These are phyloP conservation scores for Dasypolia templi DNA, from an alignment of 2,888 invertebrate genomes.

Conservation along the genomic window DNA sequence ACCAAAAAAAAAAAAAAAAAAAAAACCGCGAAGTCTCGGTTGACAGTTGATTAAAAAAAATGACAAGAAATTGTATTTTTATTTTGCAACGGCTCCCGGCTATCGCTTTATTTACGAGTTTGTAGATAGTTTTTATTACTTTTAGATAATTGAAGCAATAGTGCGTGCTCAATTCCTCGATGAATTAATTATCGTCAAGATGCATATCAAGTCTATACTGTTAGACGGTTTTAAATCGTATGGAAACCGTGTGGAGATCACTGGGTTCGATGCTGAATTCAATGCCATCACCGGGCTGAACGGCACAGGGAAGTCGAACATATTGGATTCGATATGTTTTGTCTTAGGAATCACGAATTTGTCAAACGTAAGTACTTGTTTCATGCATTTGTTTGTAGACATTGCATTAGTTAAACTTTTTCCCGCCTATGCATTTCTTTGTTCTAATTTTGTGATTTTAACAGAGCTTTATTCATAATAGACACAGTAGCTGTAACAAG, in stretches of 20 bases:
- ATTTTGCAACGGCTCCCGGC: constrained; percentile 67
- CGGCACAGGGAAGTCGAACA: constrained; percentile 99
- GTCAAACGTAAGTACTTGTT: constrained; percentile 93
- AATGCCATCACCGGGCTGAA: constrained; percentile 99
- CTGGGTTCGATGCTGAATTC: constrained; percentile 97
- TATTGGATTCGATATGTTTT: constrained; percentile 99
- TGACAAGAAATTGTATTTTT: constrained; percentile 50
- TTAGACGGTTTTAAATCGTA: constrained; percentile 99
- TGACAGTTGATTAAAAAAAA: background rate
- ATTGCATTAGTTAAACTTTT: constrained; percentile 51
- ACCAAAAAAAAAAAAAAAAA: no score
- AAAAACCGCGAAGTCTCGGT: background rate
- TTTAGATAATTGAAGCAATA: background rate
- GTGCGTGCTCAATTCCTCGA: constrained; percentile 26
- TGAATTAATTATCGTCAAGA: constrained; percentile 79
- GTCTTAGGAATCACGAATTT: constrained; percentile 98
- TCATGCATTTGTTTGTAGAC: constrained; percentile 35
- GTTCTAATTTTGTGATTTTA: background rate
- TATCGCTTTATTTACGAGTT: constrained; percentile 53
- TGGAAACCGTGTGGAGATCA: constrained; percentile 97
- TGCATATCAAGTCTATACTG: constrained; percentile 97
- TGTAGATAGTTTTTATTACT: background rate
- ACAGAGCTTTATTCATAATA: background rate
- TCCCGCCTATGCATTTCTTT: constrained; percentile 67
- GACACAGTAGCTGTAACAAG: background rate